These are phyloP conservation scores for Drosophila fulvimacula DNA, from an alignment of 2,888 invertebrate species.

Conservation along the genomic window DNA sequence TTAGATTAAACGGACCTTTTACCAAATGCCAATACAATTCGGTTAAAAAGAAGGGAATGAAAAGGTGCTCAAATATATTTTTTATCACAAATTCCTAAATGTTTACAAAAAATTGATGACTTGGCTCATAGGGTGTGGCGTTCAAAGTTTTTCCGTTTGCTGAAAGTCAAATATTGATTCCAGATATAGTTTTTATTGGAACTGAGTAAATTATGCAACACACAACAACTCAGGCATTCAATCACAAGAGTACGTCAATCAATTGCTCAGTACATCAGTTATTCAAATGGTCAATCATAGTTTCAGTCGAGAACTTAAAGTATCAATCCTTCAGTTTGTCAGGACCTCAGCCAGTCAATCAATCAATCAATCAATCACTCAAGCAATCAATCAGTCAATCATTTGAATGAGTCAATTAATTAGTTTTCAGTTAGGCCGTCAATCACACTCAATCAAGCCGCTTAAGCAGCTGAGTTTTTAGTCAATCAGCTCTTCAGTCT, in stretches of 20 bases:
- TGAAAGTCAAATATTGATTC: slow-evolving; percentile 1
- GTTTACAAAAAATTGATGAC: slow-evolving; percentile 3
- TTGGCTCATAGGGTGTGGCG: background rate
- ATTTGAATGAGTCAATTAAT: background rate
- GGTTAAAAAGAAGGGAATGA: slow-evolving; percentile 2
- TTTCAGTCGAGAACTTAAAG: background rate
- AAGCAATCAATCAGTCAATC: no score
- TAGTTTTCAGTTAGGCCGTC: background rate
- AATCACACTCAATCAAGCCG: background rate
- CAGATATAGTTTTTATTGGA: background rate
- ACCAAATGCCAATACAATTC: slow-evolving; percentile 56
- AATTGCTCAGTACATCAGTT: background rate
- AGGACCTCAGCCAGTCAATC: background rate
- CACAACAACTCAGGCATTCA: background rate
- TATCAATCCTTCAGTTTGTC: background rate
- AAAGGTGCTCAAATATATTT: slow-evolving; percentile 39
- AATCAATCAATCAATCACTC: no score
- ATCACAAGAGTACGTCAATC: background rate
- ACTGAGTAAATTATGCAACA: background rate
- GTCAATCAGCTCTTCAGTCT: background rate
- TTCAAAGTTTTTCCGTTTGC: background rate
- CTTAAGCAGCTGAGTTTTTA: background rate
- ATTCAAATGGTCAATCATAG: background rate
- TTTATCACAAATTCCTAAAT: slow-evolving; percentile 38
- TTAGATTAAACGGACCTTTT: slow-evolving; percentile 42